A percentile compares a stretch with the other conserved stretches of the same genome.
Evolutionary conservation across 2,797 vertebrate species (phyloP).

Genomic region (Crypturellus tataupa): DNA sequence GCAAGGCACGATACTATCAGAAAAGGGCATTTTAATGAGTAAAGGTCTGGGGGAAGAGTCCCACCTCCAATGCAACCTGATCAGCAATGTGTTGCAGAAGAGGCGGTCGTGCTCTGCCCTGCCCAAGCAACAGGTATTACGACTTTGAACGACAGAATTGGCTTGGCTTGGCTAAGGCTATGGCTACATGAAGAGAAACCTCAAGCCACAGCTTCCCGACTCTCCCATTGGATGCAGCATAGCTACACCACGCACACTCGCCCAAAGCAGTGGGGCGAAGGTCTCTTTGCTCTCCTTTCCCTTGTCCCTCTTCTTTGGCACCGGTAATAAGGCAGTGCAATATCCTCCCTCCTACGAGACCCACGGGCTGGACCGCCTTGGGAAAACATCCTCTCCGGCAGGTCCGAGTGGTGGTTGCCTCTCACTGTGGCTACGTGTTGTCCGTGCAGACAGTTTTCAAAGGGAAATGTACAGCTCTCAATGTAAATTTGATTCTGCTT

Average conservation of each 20-base stretch:
- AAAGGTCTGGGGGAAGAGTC: conserved; percentile 17
- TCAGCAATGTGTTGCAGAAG: neutral
- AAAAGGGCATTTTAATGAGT: conserved; percentile 9
- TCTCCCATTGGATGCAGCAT: neutral
- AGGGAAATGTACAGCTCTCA: neutral
- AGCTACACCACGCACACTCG: accelerated
- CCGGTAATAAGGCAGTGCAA: neutral
- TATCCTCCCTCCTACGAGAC: neutral
- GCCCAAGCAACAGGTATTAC: conserved; percentile 7
- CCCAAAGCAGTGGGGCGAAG: neutral
- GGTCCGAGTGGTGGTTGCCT: conserved; percentile 2
- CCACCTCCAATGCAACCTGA: neutral
- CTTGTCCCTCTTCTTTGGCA: neutral
- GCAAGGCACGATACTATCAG: neutral
- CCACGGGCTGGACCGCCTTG: neutral
- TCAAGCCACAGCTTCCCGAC: conserved; percentile 7
- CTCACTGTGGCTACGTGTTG: conserved; percentile 15
- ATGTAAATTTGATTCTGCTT: neutral
- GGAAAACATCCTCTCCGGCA: neutral
- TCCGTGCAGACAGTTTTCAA: neutral
- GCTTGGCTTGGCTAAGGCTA: neutral
- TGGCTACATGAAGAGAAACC: conserved; percentile 23
- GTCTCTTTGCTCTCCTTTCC: neutral
- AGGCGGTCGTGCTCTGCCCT: conserved; percentile 26
- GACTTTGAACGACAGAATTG: neutral